Evolutionary conservation across 2,888 invertebrate species (phyloP).

Genomic region (Drosophila suboccidentalis): DNA sequence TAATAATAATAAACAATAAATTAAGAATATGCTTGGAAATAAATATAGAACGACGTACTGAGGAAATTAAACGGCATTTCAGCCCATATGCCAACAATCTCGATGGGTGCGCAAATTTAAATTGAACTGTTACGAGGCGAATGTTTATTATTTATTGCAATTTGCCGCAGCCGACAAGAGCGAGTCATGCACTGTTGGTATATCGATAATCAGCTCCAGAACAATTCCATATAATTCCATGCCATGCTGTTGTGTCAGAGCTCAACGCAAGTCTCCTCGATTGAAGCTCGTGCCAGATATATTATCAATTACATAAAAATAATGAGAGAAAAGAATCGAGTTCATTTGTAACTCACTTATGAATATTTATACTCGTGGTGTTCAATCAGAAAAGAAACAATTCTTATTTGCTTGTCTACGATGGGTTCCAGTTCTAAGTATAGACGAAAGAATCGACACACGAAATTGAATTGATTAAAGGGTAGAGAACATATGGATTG

Average conservation of each 20-base stretch:
- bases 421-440: background rate
- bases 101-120: conserved; percentile 1
- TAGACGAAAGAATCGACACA: background rate
- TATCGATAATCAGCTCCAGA: conserved; percentile 17
- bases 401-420: background rate
- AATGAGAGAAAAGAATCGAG: conserved; percentile 1
- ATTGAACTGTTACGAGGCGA: conserved; percentile 21
- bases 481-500: too few species aligned
- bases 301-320: conserved; percentile 7
- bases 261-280: background rate
- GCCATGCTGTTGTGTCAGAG: conserved; percentile 7
- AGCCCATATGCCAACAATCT: conserved; percentile 29
- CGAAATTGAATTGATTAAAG: conserved; percentile 1
- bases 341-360: conserved; percentile 4
- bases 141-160: conserved; percentile 26
- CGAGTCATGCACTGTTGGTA: conserved; percentile 17
- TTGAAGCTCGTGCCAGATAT: conserved; percentile 11
- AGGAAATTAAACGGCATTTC: conserved; percentile 14
- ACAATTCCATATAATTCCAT: conserved; percentile 12
- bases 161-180: conserved; percentile 20
- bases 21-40: background rate
- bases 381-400: conserved; percentile 4
- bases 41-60: background rate
- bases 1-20: conserved; percentile 5
- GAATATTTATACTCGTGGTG: conserved; percentile 16